Percentiles rank a stretch among this genome's conserved stretches.
Evolutionary conservation across 2,888 invertebrate genomes (phyloP).

Genomic region (Euplexia lucipara): DNA sequence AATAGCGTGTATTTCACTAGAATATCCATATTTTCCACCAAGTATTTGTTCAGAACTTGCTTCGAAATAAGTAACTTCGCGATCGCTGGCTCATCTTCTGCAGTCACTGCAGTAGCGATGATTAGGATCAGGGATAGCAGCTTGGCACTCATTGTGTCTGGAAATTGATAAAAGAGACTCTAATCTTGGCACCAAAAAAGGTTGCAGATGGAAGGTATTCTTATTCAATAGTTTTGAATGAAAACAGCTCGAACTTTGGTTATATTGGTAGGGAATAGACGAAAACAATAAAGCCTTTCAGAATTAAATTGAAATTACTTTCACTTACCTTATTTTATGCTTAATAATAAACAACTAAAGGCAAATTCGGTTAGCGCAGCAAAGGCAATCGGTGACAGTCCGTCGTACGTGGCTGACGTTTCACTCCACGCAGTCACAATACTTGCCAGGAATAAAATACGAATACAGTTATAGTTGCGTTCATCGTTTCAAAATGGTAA

Average conservation of each 20-base stretch:
- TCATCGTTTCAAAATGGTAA: conserved; percentile 12
- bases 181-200: conserved; percentile 39
- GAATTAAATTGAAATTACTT: conserved; percentile 25
- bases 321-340: conserved; percentile 68
- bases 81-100: conserved; percentile 93
- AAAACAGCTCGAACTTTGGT: conserved; percentile 42
- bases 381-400: conserved; percentile 75
- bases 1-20: conserved; percentile 98
- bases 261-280: conserved; percentile 3
- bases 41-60: conserved; percentile 98
- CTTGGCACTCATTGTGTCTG: conserved; percentile 86
- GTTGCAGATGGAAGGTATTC: conserved; percentile 36
- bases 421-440: conserved; percentile 89
- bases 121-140: conserved; percentile 85
- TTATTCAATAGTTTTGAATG: conserved; percentile 62
- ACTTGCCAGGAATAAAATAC: conserved; percentile 71
- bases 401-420: conserved; percentile 89
- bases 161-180: conserved; percentile 68
- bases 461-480: conserved; percentile 22
- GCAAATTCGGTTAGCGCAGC: conserved; percentile 54
- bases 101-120: conserved; percentile 85
- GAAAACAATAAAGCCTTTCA: conserved; percentile 5
- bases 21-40: conserved; percentile 99
- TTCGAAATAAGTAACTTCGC: conserved; percentile 97
- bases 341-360: conserved; percentile 64